Base-by-base conservation (phyloP, 2,113 vertebrate genomes). In the Cheilinus undulatus region DNA sequence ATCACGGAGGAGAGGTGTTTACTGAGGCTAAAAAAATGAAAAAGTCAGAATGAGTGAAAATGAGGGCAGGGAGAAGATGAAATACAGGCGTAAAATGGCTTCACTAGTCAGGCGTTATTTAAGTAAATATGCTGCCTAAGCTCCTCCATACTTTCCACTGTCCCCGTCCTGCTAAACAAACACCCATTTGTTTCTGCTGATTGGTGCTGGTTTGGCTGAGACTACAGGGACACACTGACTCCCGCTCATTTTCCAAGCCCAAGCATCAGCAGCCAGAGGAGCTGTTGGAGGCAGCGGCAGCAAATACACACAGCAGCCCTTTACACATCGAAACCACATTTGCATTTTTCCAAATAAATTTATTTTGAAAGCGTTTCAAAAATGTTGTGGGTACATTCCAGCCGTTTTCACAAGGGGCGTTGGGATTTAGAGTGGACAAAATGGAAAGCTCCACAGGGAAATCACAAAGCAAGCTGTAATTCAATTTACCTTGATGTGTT, bases 121-220 rank as follows among this genome's bases (percentile, higher is more conserved):
- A 50, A 75, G 51, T 81, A 64, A 82, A 82, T 81, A 67, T 17
- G 48, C 48, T 59, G 56, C 50, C 27, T 66, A 24, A 77, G 73
- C 89, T 84, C 42, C 67, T 84, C 53, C 57, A 23, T 65, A 64
- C 56, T 87, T 84, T 86, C 80, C 61, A 59, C 78, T 62, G 73
- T 89, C 70, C 65, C 60, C 7, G 42, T 82, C 59, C 76, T 66
- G 67, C 73, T 78, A 73, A 86, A 91, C 81, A 92, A 88, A 79
- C 82, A 74, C n/a, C 80, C 85, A 83, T 92, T 86, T 92, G 89
- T 90, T 87, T 88, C 61, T 86, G 82, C 77, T 81, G 90, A 90
- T 88, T 78, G 80, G 68, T 69, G 83, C 78, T 82, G 83, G 81
- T 84, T 86, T 87, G 87, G 87, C 83, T 2, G 60, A 50, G 67